Evolutionary conservation across 2,888 invertebrate genomes (phyloP), one percentile per base, ranked within the genome.

Genomic region (Oxytorus armatus): DNA sequence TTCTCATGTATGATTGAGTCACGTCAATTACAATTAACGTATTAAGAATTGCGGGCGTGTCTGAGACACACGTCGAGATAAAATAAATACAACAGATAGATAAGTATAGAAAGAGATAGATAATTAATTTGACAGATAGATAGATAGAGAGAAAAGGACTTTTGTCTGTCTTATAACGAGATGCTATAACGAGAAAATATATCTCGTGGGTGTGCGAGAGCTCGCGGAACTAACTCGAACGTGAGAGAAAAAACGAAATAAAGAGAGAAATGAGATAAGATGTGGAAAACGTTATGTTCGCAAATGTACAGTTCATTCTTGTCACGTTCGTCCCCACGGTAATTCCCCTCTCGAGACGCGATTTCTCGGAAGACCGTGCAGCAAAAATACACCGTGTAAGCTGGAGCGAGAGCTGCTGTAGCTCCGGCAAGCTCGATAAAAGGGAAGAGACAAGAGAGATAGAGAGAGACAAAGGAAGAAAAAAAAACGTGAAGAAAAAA

Each of bases 281-380:
- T 39, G 49, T 25, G 36, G 47, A 57, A 63, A 63, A 70, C 69
- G 65, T 51, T 57, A 66, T 49, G 25, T 25, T 29, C 29, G 36
- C 51, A 68, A 53, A 25, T 44, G 29, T 25, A 29, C 73, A 21
- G 57, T 73, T 65, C 44, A 81, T 81, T 77, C 81, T 10, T 21
- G 53, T 77, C 79, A 79, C 82, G 79, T 79, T 79, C 72, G 72
- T 79, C 79, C 72, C 79, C 55, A 51, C 73, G 76, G 69, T 79
- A 79, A 82, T 79, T 82, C 36, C 29, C 42, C 72, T 63, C 66
- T 49, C 44, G 70, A 63, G 59, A 73, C 53, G 55, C 39, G 70
- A 74, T 78, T 78, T 78, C 77, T 81, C 65, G 72, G 75, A 73
- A 76, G 61, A 72, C 65, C 51, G 44, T 69, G 59, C 59, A 75